Evolutionary conservation across 1,140 invertebrate species (phyloP), one percentile per base, ranked within the genome.

Genomic region (Papilio xuthus): DNA sequence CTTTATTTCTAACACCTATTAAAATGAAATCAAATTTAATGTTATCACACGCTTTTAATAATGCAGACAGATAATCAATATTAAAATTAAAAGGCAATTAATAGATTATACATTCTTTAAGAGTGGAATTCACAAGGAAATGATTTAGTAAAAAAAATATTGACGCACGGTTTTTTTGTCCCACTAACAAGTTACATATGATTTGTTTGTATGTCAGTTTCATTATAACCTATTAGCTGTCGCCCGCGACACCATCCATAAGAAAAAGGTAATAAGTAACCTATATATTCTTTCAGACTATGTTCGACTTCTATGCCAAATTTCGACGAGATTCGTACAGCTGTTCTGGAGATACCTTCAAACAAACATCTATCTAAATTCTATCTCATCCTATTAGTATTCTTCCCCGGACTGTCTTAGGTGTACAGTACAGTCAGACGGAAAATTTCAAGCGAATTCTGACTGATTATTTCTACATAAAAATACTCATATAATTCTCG

Each of bases 11-110:
- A 60, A 60, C 20, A 26, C 23, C 56, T 60, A 60, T 67, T 67
- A 60, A 23, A 60, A 67, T 4, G 26, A 67, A 28, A 63, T 63
- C 60, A 6, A 67, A 67, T 15, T 67, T 60, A 60, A 60, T 26
- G 10, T 60, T 60, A 9, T 60, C 56, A 60, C 20, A 10, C 10
- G 56, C 20, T 26, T 67, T 28, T 23, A 67, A 32, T 15, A 20
- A 53, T 15, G 13, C 23, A 15, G 18, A 67, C 26, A 67, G 26
- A 63, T 13, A 26, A 63, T 26, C 56, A 63, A 56, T 56, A 56
- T 56, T 56, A 0, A 53, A 53, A 53, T 53, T 53, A 53, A 53
- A n/a, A 53, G 50, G n/a, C 50, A 53, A 53, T 53, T 53, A 53
- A 53, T 53, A 53, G 50, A 20, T 53, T 53, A 53, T n/a, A 15